These are phyloP conservation scores for Leptinotarsa defecta DNA, from an alignment of 1,140 invertebrate species.

Conservation along the genomic window DNA sequence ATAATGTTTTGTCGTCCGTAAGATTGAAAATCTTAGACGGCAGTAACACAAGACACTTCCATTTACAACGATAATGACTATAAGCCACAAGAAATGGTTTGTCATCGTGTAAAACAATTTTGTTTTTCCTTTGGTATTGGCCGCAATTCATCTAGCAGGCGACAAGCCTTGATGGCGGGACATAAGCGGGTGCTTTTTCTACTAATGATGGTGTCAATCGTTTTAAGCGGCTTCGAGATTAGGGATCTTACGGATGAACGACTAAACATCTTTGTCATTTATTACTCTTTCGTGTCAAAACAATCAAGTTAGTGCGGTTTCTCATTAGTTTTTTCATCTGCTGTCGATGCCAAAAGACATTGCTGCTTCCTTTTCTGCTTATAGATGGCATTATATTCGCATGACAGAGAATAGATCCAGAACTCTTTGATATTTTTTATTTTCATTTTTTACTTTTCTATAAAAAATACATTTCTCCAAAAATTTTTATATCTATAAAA, in stretches of 20 bases:
- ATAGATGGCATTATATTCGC: too few species aligned
- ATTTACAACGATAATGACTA: constrained; percentile 1
- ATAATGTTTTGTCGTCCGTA: too few species aligned
- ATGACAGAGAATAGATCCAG: too few species aligned
- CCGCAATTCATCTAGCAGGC: constrained; percentile 23
- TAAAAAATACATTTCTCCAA: too few species aligned
- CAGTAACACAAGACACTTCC: neutral
- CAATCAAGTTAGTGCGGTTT: constrained; percentile 21
- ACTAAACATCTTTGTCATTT: constrained; percentile 25
- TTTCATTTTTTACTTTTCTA: too few species aligned
- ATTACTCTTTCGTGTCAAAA: constrained; percentile 21
- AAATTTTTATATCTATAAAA: too few species aligned
- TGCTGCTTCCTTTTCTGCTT: too few species aligned
- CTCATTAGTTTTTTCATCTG: neutral
- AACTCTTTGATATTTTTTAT: too few species aligned
- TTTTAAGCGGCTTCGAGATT: constrained; percentile 25
- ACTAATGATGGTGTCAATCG: constrained; percentile 35
- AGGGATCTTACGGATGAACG: constrained; percentile 23
- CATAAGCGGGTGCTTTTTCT: constrained; percentile 35
- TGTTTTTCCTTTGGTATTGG: constrained; percentile 18
- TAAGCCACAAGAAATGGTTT: constrained; percentile 3
- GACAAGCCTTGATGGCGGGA: constrained; percentile 21
- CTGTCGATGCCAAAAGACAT: neutral
- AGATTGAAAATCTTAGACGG: too few species aligned
- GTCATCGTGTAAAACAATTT: constrained; percentile 19